These are phyloP conservation scores for Macrocentrus cingulum DNA, from an alignment of 1,140 invertebrate species.

Conservation along the genomic window DNA sequence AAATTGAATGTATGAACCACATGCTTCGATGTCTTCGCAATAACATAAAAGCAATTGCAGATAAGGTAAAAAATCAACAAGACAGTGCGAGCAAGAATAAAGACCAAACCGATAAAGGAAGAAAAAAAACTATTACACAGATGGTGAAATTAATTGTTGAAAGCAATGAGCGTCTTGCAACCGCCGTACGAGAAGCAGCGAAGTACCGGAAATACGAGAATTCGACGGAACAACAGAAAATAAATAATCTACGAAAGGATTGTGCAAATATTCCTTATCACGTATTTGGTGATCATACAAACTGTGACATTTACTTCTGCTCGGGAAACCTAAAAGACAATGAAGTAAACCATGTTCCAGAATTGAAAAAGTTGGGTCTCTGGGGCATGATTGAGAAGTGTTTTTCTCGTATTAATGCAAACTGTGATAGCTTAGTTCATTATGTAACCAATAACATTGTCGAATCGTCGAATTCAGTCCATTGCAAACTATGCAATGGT, in stretches of 20 bases:
- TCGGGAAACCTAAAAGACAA: neutral
- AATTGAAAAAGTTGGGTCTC: no score
- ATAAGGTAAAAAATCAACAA: neutral
- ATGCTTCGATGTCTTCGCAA: conserved; percentile 29
- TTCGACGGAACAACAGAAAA: conserved; percentile 2
- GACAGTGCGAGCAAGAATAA: no score
- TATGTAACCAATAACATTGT: no score
- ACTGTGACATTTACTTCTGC: conserved; percentile 3
- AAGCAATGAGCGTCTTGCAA: no score
- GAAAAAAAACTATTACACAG: no score
- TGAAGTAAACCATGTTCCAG: neutral
- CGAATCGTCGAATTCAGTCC: no score
- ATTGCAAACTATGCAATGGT: no score
- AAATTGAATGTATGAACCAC: conserved; percentile 37
- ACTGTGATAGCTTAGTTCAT: no score
- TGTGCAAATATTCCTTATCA: conserved; percentile 30
- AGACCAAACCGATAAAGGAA: no score
- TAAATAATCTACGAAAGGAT: conserved; percentile 20
- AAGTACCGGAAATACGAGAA: conserved; percentile 14
- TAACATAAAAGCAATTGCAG: conserved; percentile 12
- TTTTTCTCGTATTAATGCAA: no score
- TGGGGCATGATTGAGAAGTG: no score
- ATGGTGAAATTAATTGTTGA: neutral
- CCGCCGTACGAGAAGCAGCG: no score
- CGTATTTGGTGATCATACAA: conserved; percentile 33